phyloP scores from a whole-genome alignment of 2,797 vertebrate species.

The Caiman crocodilus region DNA sequence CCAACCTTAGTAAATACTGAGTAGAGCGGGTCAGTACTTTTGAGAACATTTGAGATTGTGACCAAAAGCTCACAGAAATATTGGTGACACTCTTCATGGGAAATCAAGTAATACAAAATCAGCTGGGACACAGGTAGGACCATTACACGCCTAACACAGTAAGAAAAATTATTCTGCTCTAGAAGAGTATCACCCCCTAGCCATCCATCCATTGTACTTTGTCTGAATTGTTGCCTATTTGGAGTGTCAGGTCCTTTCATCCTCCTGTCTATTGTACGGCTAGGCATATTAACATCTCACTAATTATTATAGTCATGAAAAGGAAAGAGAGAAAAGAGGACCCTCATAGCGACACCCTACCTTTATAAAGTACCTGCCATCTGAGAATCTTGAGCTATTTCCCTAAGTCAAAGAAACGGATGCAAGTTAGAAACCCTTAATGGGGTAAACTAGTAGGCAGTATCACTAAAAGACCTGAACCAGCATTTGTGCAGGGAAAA shows the following conservation, averaged over 20 bases:
- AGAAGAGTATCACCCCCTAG: slow-evolving; percentile 59
- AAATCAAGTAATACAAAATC: background rate
- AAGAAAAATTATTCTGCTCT: slow-evolving; percentile 33
- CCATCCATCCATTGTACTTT: slow-evolving; percentile 62
- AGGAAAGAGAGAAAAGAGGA: slow-evolving; percentile 15
- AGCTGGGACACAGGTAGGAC: background rate
- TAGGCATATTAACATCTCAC: slow-evolving; percentile 39
- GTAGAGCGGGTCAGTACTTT: rapidly evolving
- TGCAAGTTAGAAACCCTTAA: slow-evolving; percentile 70
- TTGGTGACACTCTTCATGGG: background rate
- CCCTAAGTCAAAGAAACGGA: slow-evolving; percentile 61
- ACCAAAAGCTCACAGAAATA: background rate
- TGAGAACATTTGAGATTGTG: background rate
- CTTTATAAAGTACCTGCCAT: background rate
- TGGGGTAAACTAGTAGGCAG: slow-evolving; percentile 74
- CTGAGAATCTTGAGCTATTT: slow-evolving; percentile 61
- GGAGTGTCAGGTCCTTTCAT: slow-evolving; percentile 66
- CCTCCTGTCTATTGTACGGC: slow-evolving; percentile 42
- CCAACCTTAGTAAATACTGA: rapidly evolving
- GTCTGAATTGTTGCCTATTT: slow-evolving; percentile 22
- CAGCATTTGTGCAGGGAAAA: slow-evolving; percentile 69
- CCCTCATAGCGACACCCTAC: slow-evolving; percentile 24
- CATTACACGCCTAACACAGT: background rate
- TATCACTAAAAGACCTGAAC: slow-evolving; percentile 69
- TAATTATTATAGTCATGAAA: slow-evolving; percentile 55